phyloP scores from a whole-genome alignment of 1,140 invertebrate species.

The Lepidurus apus region DNA sequence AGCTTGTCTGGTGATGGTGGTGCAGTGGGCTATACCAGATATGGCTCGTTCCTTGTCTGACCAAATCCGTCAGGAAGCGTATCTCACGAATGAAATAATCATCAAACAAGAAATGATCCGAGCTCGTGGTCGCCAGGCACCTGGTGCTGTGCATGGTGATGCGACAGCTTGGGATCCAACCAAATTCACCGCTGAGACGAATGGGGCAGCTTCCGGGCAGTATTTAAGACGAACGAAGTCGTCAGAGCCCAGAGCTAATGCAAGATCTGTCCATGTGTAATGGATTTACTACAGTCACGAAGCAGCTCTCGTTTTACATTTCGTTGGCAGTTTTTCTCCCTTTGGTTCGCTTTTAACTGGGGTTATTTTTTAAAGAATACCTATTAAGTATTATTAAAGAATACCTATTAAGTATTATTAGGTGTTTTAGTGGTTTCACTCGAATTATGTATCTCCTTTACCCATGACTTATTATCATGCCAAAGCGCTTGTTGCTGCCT shows the following conservation, averaged over 20 bases:
- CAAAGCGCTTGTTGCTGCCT: background rate
- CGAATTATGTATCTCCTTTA: background rate
- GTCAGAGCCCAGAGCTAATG: background rate
- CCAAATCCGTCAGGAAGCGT: constrained; percentile 74
- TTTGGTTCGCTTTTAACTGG: background rate
- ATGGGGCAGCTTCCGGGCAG: background rate
- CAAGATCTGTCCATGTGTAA: background rate
- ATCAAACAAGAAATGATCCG: constrained; percentile 67
- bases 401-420: no score
- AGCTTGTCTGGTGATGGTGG: constrained; percentile 70
- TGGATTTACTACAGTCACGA: background rate
- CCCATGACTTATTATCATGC: background rate
- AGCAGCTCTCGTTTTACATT: background rate
- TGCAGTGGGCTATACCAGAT: constrained; percentile 81
- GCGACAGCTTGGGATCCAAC: background rate
- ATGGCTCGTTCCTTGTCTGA: constrained; percentile 68
- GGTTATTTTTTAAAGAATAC: background rate
- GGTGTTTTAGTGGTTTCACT: background rate
- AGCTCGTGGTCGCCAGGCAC: constrained; percentile 45
- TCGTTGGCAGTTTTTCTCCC: background rate
- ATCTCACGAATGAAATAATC: constrained; percentile 84
- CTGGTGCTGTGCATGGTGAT: constrained; percentile 29
- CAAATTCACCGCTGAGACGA: background rate
- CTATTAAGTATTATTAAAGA: no score
- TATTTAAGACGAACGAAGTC: background rate